Base-by-base conservation (phyloP, 2,113 vertebrate species). In the Oreotrochilus melanogaster region DNA sequence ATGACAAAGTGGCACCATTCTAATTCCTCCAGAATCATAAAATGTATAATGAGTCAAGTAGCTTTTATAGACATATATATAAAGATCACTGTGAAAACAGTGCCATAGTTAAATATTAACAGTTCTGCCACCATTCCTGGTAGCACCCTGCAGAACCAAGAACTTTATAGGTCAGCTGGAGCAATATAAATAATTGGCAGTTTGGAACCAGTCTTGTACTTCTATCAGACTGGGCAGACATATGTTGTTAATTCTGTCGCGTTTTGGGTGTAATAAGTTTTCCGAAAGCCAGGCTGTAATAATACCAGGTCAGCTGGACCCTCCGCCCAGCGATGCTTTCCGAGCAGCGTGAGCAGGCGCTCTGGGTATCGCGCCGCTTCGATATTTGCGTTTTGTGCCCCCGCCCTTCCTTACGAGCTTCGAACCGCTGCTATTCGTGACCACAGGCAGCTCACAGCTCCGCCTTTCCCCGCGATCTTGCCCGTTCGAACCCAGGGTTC, bases 21-120 rank as follows among this genome's bases (percentile, higher is more conserved):
- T 18, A 23, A 28, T 18, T 28, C 12, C 19, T 31, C 12, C 19
- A 4, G n/a, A 23, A 42, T 78, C 48, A 7, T 35, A 42, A 51
- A 72, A 37, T 4, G 9, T 10, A 6, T 3, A 22, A 3, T 14
- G 33, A 14, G 9, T 12, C 58, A 84, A 50, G 30, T 11, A 51
- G 28, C 18, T 14, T 47, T 31, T 3, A 1, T 64, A 75, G 12
- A 9, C 16, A 28, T 15, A 16, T 53, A 53, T 53, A 28, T 16
- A 23, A 19, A 4, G 57, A 7, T 4, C 9, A 24, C 7, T 3
- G 6, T 0, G 2, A 67, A 67, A 31, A 17, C 16, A 16, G 16
- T 50, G 51, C 21, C 4, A 2, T 3, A 35, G n/a, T 82, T 74
- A 16, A 21, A 11, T 23, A 0, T 0, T 0, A 37, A 4, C 2